Base-by-base conservation (phyloP, 1,140 invertebrate species). In the Lasioglossum albipes region DNA sequence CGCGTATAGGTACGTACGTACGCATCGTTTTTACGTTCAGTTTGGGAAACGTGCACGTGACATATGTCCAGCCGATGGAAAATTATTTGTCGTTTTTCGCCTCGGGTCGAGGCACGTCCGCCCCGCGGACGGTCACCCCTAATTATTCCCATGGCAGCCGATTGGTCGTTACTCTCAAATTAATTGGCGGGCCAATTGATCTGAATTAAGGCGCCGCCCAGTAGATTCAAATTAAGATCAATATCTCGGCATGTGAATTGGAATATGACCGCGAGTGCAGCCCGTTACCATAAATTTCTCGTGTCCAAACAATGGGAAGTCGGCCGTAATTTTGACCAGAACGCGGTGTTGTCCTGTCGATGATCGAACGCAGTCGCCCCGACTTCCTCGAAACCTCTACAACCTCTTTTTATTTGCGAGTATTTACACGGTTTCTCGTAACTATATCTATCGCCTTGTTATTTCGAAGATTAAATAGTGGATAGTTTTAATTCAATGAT, bases 141-240 rank as follows among this genome's bases (percentile, higher is more conserved):
- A 77, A 84, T 85, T 81, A 85, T 81, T 84, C 74, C 52, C 73
- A 73, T 73, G 75, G 22, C 71, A 69, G 61, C 31, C 75, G 71
- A 82, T 84, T 74, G 79, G 62, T 61, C 82, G 79, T 84, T 84
- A 84, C 62, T 75, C 79, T 27, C 59, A 2, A 84, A 86, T 86
- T 86, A 84, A 86, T 84, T 84, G 62, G 75, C 42, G 61, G 74
- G 22, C 69, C 84, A 84, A 86, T 84, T 86, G 83, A 84, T 84
- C 79, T 82, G 79, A 84, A 84, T 84, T 86, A 78, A 84, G 67
- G 75, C 71, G 74, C 65, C 74, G 74, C 79, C 79, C 73, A 82
- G 71, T 79, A 75, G 69, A 86, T 86, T 86, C 84, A 86, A 85
- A 86, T 86, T 85, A 83, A 86, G 84, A 85, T 86, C 80, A 86